Percentiles rank a stretch among this genome's conserved stretches.
These are phyloP conservation scores for Macaca nemestrina DNA, from an alignment of 2,113 vertebrate species.

Conservation along the genomic window DNA sequence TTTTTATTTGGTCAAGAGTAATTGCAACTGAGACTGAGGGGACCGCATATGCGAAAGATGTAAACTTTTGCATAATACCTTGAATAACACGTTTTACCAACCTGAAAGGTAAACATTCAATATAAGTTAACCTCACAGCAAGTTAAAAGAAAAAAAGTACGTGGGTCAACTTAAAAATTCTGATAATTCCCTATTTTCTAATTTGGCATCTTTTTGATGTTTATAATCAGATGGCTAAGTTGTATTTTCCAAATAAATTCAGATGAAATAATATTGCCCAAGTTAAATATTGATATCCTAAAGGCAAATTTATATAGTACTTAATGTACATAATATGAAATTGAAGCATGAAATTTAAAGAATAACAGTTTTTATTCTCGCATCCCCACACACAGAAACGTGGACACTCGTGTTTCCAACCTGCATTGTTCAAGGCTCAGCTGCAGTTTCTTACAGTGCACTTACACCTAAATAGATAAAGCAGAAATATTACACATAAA, in stretches of 20 bases:
- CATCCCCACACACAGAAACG: neutral
- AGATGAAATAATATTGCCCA: neutral
- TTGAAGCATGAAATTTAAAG: conserved; percentile 68
- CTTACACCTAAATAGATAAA: neutral
- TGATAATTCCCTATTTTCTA: neutral
- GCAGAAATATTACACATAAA: too few relatives aligned
- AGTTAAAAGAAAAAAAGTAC: neutral
- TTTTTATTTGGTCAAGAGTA: neutral
- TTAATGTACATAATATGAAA: conserved; percentile 44
- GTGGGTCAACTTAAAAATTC: neutral
- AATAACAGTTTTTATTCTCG: conserved; percentile 51
- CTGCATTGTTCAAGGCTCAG: too few relatives aligned
- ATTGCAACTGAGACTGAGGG: neutral
- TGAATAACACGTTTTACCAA: neutral
- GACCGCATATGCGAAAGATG: neutral
- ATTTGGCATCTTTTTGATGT: conserved; percentile 51
- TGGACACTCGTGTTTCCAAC: too few relatives aligned
- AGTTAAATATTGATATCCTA: conserved; percentile 34
- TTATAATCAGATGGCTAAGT: conserved; percentile 54
- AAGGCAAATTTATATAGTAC: conserved; percentile 46
- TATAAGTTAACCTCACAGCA: neutral
- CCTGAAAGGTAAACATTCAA: neutral
- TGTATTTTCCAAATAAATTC: neutral
- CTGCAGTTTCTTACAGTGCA: neutral
- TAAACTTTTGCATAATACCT: neutral